Evolutionary conservation across 2,888 invertebrate genomes (phyloP).

Genomic region (Pediacus dermestoides): DNA sequence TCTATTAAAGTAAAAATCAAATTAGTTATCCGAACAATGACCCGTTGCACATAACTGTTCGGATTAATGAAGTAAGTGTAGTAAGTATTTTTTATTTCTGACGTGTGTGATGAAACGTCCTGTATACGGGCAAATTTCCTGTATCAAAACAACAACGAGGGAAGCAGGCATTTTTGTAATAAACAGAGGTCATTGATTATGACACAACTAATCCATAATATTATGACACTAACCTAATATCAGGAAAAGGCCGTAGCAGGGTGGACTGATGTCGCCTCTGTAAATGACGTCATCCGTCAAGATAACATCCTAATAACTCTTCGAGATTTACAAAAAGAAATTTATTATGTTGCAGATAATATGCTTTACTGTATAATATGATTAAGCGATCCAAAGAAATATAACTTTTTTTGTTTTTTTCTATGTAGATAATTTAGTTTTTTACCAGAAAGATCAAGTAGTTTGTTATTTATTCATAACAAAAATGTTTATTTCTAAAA

Average conservation of each 20-base stretch:
- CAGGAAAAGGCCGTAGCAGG: slow-evolving; percentile 25
- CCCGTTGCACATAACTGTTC: no score
- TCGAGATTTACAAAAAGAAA: slow-evolving; percentile 24
- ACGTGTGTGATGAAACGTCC: no score
- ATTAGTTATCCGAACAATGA: no score
- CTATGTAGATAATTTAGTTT: not conserved
- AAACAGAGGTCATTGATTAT: slow-evolving; percentile 25
- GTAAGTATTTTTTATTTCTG: no score
- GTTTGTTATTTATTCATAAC: not conserved
- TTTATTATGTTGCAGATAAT: slow-evolving; percentile 22
- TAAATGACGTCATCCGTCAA: slow-evolving; percentile 43
- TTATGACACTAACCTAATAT: slow-evolving; percentile 46
- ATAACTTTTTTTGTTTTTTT: slow-evolving; percentile 3
- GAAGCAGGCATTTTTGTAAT: no score
- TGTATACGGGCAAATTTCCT: no score
- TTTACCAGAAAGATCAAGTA: not conserved
- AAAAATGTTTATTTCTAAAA: not conserved
- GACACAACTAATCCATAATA: slow-evolving; percentile 40
- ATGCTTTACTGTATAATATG: slow-evolving; percentile 10
- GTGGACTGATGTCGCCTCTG: slow-evolving; percentile 37
- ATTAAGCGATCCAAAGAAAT: slow-evolving; percentile 3
- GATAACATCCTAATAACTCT: slow-evolving; percentile 37
- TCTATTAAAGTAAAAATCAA: no score
- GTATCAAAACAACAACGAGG: no score
- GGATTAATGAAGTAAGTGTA: not conserved